Evolutionary conservation across 2,888 invertebrate genomes (phyloP).

Genomic region (Mechanitis mazaeus): DNA sequence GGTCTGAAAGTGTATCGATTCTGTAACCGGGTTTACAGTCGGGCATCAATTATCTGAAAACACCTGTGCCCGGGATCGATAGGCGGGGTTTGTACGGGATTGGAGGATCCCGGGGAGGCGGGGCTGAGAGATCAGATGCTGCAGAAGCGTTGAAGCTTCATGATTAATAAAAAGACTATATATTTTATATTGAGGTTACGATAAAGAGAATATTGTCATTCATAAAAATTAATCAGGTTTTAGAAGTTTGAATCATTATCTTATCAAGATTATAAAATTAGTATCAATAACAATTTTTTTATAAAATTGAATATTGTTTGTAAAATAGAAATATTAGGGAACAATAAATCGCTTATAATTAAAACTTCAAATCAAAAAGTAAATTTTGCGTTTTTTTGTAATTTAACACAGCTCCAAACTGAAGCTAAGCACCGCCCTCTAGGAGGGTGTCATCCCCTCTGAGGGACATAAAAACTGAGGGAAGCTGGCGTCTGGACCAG

Average conservation of each 20-base stretch:
- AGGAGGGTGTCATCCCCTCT: conserved; percentile 52
- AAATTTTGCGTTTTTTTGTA: too few species aligned
- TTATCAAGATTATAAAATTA: too few species aligned
- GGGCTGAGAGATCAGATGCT: conserved; percentile 43
- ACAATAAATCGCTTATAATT: too few species aligned
- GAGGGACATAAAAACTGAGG: conserved; percentile 54
- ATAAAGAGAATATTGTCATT: too few species aligned
- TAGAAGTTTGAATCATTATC: too few species aligned
- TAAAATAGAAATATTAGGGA: too few species aligned
- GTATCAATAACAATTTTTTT: too few species aligned
- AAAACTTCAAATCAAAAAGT: too few species aligned
- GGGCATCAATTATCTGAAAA: conserved; percentile 48
- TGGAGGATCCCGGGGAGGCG: conserved; percentile 52
- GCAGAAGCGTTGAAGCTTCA: conserved; percentile 8
- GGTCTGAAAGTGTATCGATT: conserved; percentile 31
- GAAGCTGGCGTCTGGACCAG: conserved; percentile 54
- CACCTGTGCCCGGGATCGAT: conserved; percentile 63
- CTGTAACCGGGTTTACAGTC: conserved; percentile 33
- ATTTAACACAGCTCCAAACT: conserved; percentile 19
- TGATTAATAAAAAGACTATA: background rate
- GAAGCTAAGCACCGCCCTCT: conserved; percentile 51
- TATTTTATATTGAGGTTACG: too few species aligned
- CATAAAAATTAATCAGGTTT: too few species aligned
- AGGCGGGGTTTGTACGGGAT: conserved; percentile 58
- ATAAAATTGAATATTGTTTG: too few species aligned